Base-by-base conservation (phyloP, 2,797 vertebrate species). In the Carapus acus region DNA sequence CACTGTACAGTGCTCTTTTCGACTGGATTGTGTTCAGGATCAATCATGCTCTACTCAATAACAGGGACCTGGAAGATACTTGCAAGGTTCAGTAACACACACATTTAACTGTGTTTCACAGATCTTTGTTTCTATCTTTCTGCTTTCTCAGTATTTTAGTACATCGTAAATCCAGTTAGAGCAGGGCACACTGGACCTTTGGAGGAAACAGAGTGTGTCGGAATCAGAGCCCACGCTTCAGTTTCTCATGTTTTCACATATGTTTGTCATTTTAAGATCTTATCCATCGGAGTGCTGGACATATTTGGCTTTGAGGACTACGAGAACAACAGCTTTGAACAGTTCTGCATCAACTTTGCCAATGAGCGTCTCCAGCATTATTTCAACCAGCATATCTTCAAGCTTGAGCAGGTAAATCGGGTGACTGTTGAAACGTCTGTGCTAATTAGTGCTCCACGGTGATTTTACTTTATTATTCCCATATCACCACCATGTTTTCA, bases 1-100 rank as follows among this genome's bases (percentile, higher is more conserved):
- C 96, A 0, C 70, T 99, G 45, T 99, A 99, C 79, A 92, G 93
- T 0, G 93, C 96, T 65, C 88, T 99, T 47, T 98, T 99, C n/a
- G 96, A 99, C 83, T 99, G 96, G 96, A 99, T 99, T 2, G 96
- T 99, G 74, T 97, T 99, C 85, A 90, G 96, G 62, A 98, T 98
- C 84, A 99, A 99, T 83, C 96, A 98, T 0, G 96, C 96, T 0
- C 90, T 99, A 76, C 91, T 99, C 67, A 96, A 95, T 81, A 91
- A 89, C 29, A 93, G 90, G 81, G 94, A 96, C 77, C 78, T 98
- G 83, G 92, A 94, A 67, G 93, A 96, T 58, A 89, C 79, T 58
- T 88, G 88, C 65, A 94, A 94, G 91, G 96, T 97, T 79, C 68
- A 71, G 19, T 6, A 1, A 17, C 24, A 9, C 7, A 3, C 5